Evolutionary conservation across 2,888 invertebrate species (phyloP).

Genomic region (Cactoblastis cactorum): DNA sequence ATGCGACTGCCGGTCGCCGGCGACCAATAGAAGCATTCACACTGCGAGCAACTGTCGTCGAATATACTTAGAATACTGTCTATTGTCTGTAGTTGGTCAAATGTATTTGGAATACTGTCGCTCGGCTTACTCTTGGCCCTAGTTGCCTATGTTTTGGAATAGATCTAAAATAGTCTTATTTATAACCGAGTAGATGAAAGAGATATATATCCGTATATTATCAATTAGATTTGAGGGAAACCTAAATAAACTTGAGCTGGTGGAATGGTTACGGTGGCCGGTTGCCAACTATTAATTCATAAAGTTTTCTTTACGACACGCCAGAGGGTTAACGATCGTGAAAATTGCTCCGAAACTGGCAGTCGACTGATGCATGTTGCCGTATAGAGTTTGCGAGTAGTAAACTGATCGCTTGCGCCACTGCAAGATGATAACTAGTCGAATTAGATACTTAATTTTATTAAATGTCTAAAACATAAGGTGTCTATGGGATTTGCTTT

Average conservation of each 20-base stretch:
- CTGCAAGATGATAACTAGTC: too few relatives aligned
- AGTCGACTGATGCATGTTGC: not conserved
- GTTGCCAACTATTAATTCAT: slow-evolving; percentile 68
- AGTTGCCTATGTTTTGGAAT: too few relatives aligned
- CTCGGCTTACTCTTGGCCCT: too few relatives aligned
- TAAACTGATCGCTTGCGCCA: not conserved
- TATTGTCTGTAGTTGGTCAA: too few relatives aligned
- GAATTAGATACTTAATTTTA: too few relatives aligned
- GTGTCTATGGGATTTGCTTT: too few relatives aligned
- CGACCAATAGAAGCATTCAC: too few relatives aligned
- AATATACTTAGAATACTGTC: too few relatives aligned
- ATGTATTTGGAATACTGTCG: too few relatives aligned
- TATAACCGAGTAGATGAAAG: slow-evolving; percentile 48
- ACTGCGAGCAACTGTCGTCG: too few relatives aligned
- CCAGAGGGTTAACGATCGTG: slow-evolving; percentile 48
- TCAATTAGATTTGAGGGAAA: slow-evolving; percentile 58
- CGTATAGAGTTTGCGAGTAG: not conserved
- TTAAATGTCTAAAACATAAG: too few relatives aligned
- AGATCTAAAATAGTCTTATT: slow-evolving; percentile 35
- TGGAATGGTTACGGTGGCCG: slow-evolving; percentile 45
- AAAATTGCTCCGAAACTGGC: slow-evolving; percentile 33
- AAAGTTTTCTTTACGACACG: slow-evolving; percentile 57
- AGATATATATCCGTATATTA: slow-evolving; percentile 46
- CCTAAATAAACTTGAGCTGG: slow-evolving; percentile 51
- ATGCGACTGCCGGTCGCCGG: too few relatives aligned